Evolutionary conservation across 2,888 invertebrate genomes (phyloP).

Genomic region (Habrosyne pyritoides): DNA sequence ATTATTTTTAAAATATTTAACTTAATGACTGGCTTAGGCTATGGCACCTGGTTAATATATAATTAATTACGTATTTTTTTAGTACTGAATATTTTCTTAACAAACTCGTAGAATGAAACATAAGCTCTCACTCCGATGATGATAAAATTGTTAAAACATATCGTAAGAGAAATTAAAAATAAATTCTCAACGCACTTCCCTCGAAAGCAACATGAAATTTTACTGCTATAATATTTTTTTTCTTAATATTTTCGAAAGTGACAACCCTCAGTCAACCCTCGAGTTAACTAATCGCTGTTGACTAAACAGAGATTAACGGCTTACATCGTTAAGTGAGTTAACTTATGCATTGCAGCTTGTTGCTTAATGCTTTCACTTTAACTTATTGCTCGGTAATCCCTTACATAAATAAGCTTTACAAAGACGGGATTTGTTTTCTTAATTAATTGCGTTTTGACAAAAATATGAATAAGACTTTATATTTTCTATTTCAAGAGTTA

Average conservation of each 20-base stretch:
- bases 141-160: too few species aligned
- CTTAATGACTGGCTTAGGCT: too few species aligned
- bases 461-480: too few species aligned
- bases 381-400: conserved; percentile 8
- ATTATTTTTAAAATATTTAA: too few species aligned
- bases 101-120: too few species aligned
- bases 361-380: conserved; percentile 21
- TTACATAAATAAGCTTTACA: conserved; percentile 6
- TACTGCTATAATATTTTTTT: conserved; percentile 14
- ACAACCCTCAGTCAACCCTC: conserved; percentile 20
- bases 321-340: conserved; percentile 46
- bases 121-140: too few species aligned
- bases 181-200: too few species aligned
- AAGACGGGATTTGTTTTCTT: neutral
- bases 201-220: conserved; percentile 5
- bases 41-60: too few species aligned
- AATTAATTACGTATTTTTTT: too few species aligned
- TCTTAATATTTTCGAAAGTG: conserved; percentile 1
- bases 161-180: too few species aligned
- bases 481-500: too few species aligned
- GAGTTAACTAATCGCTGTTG: conserved; percentile 46
- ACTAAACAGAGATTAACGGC: conserved; percentile 54
- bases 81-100: too few species aligned
- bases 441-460: neutral
- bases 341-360: conserved; percentile 35